phyloP scores from a whole-genome alignment of 2,888 invertebrate genomes.

The Synanthedon tipuliformis region DNA sequence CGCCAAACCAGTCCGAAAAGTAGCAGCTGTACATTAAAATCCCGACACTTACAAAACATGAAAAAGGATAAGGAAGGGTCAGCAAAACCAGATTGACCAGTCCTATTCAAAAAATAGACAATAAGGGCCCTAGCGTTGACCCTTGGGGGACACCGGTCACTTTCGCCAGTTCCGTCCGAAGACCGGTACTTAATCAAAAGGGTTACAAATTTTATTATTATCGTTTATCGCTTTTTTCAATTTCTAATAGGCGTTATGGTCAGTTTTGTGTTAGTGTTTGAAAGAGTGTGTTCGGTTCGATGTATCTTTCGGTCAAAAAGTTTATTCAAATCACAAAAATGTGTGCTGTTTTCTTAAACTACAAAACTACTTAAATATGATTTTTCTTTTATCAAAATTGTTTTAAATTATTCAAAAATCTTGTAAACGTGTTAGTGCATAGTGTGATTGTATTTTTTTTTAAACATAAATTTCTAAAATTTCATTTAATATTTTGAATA shows the following conservation, averaged over 20 bases:
- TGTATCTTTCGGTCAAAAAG: background rate
- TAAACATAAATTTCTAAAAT: too few relatives aligned
- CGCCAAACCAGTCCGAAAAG: constrained; percentile 27
- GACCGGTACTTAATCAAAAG: constrained; percentile 52
- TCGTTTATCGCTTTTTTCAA: constrained; percentile 16
- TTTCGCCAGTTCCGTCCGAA: constrained; percentile 31
- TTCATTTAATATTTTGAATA: too few relatives aligned
- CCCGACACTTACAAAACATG: constrained; percentile 32
- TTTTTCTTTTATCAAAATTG: too few relatives aligned
- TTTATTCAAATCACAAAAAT: too few relatives aligned
- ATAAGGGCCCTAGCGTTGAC: constrained; percentile 48
- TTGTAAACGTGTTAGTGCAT: too few relatives aligned
- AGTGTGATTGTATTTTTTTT: too few relatives aligned
- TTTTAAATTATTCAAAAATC: too few relatives aligned
- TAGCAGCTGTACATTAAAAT: constrained; percentile 48
- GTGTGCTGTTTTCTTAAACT: too few relatives aligned
- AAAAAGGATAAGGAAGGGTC: constrained; percentile 62
- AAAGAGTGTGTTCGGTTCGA: constrained; percentile 17
- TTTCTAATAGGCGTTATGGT: constrained; percentile 27
- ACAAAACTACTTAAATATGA: too few relatives aligned
- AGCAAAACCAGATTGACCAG: constrained; percentile 64
- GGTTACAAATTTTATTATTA: constrained; percentile 40
- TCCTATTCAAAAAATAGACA: constrained; percentile 54
- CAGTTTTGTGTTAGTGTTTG: constrained; percentile 43
- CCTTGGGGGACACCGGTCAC: constrained; percentile 61